Conservation (phyloP, 2,797 vertebrate genomes). For the Pseudochirops corinnae region DNA sequence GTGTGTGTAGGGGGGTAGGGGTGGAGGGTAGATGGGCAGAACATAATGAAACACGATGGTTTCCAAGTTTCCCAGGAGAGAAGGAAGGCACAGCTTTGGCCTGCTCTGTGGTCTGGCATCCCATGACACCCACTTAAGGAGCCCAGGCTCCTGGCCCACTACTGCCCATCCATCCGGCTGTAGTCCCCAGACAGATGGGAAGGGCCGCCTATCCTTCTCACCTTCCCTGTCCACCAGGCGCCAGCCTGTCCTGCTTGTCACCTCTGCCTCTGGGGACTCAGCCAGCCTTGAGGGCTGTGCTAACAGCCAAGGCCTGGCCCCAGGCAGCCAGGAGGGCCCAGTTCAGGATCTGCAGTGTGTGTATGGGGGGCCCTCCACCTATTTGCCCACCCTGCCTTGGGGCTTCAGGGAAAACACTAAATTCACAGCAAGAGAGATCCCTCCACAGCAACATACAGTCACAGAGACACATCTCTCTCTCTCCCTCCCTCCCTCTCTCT, state of each 20-base stretch:
- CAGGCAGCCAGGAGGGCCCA: neutral
- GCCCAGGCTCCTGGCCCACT: neutral
- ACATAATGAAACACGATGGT: neutral
- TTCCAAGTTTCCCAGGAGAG: neutral
- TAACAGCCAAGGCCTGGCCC: neutral
- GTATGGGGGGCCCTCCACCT: neutral
- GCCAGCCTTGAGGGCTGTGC: neutral
- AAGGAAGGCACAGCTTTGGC: neutral
- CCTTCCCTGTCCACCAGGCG: neutral
- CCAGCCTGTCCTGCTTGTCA: neutral
- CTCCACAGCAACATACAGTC: neutral
- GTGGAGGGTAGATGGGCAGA: neutral
- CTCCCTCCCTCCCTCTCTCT: no score
- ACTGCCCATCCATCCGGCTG: conserved; percentile 5
- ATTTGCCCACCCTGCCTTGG: neutral
- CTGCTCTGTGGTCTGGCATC: conserved; percentile 11
- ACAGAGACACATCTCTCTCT: neutral
- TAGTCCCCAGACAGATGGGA: conserved; percentile 22
- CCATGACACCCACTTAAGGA: neutral
- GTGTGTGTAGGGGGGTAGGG: neutral
- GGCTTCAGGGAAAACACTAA: neutral
- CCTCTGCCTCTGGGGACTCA: neutral
- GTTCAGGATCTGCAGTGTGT: neutral
- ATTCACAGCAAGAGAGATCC: neutral
- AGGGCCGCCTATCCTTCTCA: neutral